Evolutionary conservation across 2,797 vertebrate species (phyloP).

Genomic region (Diceros bicornis): DNA sequence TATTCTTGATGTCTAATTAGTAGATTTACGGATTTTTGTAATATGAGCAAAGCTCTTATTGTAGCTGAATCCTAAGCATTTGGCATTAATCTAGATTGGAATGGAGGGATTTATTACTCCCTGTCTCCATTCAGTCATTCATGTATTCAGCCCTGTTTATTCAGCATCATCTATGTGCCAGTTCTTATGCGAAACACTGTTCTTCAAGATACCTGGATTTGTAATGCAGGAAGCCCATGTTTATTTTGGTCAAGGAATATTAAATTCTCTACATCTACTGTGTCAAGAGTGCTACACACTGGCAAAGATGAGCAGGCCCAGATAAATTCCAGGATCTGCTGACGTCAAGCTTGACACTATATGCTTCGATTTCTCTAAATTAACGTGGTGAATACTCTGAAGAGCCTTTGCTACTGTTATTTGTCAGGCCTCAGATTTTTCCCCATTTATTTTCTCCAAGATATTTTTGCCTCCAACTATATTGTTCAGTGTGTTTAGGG

Average conservation of each 20-base stretch:
- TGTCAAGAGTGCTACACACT: neutral
- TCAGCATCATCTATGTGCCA: neutral
- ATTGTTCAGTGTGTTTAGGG: slow-evolving; percentile 1
- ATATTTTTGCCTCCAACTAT: slow-evolving; percentile 44
- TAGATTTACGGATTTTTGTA: neutral
- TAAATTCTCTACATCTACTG: neutral
- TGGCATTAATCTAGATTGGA: neutral
- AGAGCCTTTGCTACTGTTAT: slow-evolving; percentile 60
- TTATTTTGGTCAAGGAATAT: slow-evolving; percentile 62
- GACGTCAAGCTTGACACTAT: slow-evolving; percentile 39
- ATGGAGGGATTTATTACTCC: neutral
- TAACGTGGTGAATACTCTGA: slow-evolving; percentile 36
- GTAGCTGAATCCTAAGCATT: neutral
- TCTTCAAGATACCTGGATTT: neutral
- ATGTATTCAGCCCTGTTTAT: neutral
- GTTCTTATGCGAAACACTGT: neutral
- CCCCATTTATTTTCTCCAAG: neutral
- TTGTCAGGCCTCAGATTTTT: neutral
- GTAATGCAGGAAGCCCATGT: slow-evolving; percentile 67
- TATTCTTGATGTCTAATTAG: neutral
- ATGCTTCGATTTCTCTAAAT: slow-evolving; percentile 32
- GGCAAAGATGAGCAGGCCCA: neutral
- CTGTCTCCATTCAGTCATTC: neutral
- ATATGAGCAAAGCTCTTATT: neutral
- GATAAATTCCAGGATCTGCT: neutral